Evolutionary conservation across 2,797 vertebrate genomes (phyloP).

Genomic region (Echeneis naucrates): DNA sequence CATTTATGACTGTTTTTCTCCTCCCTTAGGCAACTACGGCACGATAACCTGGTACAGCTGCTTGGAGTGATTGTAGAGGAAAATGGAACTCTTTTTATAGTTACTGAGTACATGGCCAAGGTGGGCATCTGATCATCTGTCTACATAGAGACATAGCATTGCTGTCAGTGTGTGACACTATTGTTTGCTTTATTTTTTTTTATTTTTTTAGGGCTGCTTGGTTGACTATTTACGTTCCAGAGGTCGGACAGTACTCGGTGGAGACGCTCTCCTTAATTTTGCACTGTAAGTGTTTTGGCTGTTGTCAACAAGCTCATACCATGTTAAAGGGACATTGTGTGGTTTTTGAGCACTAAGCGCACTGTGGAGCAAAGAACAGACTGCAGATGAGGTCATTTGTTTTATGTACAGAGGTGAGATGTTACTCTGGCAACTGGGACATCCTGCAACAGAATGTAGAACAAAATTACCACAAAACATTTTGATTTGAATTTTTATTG

Average conservation of each 20-base stretch:
- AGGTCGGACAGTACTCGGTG: constrained; percentile 92
- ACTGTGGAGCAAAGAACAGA: neutral
- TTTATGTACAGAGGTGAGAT: neutral
- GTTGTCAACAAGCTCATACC: neutral
- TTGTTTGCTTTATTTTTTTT: constrained; percentile 15
- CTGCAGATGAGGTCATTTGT: neutral
- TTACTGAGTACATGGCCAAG: constrained; percentile 98
- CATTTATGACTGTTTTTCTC: neutral
- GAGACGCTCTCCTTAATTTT: constrained; percentile 93
- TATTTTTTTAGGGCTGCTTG: constrained; percentile 92
- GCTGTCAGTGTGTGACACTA: neutral
- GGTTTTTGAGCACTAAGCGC: neutral
- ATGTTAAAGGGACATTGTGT: neutral
- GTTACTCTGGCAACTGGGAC: neutral
- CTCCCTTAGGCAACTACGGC: constrained; percentile 90
- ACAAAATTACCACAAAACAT: neutral
- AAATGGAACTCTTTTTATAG: constrained; percentile 92
- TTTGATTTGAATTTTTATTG: no score
- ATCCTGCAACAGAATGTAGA: neutral
- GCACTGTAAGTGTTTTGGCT: constrained; percentile 87
- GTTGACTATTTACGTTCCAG: constrained; percentile 96
- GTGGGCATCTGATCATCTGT: constrained; percentile 76
- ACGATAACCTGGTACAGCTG: constrained; percentile 95
- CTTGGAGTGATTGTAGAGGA: constrained; percentile 96
- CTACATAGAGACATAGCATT: no score